A percentile compares a stretch with the other conserved stretches of the same genome.
These are phyloP conservation scores for Idaea biselata DNA, from an alignment of 2,888 invertebrate species.

Conservation along the genomic window DNA sequence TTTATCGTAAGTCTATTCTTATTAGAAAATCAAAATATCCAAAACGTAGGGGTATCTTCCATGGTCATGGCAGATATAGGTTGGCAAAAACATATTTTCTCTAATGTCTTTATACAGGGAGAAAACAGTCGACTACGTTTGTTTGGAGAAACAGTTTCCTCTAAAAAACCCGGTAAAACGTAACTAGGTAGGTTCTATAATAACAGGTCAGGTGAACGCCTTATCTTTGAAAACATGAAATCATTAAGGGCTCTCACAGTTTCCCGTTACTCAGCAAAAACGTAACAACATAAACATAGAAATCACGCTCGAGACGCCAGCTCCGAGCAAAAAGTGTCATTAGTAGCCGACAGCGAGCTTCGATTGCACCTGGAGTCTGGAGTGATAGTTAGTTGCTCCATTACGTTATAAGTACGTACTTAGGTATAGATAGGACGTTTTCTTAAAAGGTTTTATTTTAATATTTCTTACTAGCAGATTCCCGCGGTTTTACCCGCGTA, in stretches of 20 bases:
- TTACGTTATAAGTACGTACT: neutral
- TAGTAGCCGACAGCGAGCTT: neutral
- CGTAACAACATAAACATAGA: neutral
- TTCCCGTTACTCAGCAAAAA: neutral
- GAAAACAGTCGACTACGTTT: too few species aligned
- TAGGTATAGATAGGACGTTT: conserved; percentile 7
- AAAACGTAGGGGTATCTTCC: too few species aligned
- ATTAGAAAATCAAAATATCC: too few species aligned
- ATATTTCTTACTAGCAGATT: too few species aligned
- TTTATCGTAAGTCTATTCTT: too few species aligned
- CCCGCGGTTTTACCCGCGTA: too few species aligned
- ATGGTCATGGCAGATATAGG: too few species aligned
- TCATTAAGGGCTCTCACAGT: neutral
- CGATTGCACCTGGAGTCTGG: neutral
- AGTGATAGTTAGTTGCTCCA: neutral
- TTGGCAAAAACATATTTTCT: too few species aligned
- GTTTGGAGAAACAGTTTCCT: too few species aligned
- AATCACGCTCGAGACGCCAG: neutral
- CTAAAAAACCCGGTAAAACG: too few species aligned
- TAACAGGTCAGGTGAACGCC: neutral
- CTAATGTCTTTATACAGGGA: too few species aligned
- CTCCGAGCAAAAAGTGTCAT: conserved; percentile 1
- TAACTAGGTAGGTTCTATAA: too few species aligned
- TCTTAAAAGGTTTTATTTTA: conserved; percentile 3
- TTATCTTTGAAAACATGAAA: neutral